Percentiles rank a stretch among this genome's conserved stretches.
Conservation (phyloP, 2,113 vertebrate genomes). For the Leptobrachium leishanense region DNA sequence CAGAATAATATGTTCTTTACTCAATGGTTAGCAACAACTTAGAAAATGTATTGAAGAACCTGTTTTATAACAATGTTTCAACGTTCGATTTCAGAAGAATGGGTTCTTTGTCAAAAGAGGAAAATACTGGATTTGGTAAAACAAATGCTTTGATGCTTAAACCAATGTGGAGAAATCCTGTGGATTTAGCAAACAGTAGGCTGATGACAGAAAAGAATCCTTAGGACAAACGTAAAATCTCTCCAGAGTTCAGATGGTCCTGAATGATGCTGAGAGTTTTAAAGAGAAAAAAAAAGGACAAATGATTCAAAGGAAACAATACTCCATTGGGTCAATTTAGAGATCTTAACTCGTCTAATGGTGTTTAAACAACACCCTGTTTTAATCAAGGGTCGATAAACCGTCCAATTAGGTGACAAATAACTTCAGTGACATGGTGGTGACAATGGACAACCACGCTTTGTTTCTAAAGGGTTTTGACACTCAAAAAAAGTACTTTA, state of each 20-base stretch:
- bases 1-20: not conserved
- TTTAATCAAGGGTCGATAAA: slow-evolving; percentile 63
- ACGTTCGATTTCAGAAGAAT: slow-evolving; percentile 18
- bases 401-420: slow-evolving; percentile 59
- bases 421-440: slow-evolving; percentile 38
- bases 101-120: slow-evolving; percentile 37
- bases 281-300: slow-evolving; percentile 42
- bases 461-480: slow-evolving; percentile 50
- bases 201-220: slow-evolving; percentile 58
- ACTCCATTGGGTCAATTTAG: slow-evolving; percentile 59
- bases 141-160: slow-evolving; percentile 50
- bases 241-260: slow-evolving; percentile 22
- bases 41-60: slow-evolving; percentile 1
- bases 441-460: slow-evolving; percentile 17
- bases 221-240: slow-evolving; percentile 39
- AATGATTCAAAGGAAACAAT: slow-evolving; percentile 61
- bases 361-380: slow-evolving; percentile 66
- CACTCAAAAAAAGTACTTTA: slow-evolving; percentile 9
- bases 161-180: slow-evolving; percentile 38
- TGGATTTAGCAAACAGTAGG: slow-evolving; percentile 54
- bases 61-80: slow-evolving; percentile 34
- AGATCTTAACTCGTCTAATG: slow-evolving; percentile 67
- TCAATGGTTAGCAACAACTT: not conserved
- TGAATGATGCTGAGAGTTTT: slow-evolving; percentile 33
- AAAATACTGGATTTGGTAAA: not conserved